Conservation (phyloP, 2,797 vertebrate genomes). For the Neosilurus mollespiculum region DNA sequence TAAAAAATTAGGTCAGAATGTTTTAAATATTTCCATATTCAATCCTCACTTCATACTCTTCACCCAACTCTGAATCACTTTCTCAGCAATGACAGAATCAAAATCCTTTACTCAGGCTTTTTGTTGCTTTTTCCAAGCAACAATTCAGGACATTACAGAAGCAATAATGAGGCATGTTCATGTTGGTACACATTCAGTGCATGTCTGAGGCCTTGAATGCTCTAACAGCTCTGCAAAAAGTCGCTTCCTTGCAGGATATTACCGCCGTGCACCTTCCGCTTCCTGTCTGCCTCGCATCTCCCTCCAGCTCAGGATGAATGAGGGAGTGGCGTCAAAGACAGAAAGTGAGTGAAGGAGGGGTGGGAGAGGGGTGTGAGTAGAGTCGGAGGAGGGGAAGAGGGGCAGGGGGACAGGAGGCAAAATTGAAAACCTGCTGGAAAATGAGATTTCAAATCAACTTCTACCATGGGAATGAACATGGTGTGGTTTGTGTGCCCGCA, state of each 20-base stretch:
- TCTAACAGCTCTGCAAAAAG: not conserved
- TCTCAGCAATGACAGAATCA: not conserved
- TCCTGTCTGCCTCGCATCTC: constrained; percentile 11
- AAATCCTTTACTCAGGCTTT: not conserved
- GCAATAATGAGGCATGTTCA: not conserved
- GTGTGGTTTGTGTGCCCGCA: constrained; percentile 53
- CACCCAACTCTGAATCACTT: not conserved
- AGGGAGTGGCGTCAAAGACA: constrained; percentile 38
- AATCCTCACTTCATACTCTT: not conserved
- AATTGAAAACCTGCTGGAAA: constrained; percentile 65
- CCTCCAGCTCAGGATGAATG: constrained; percentile 46
- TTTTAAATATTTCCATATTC: not conserved
- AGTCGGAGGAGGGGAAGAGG: constrained; percentile 5
- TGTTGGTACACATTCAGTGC: not conserved
- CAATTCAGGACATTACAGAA: not conserved
- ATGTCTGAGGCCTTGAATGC: not conserved
- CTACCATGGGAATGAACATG: constrained; percentile 51
- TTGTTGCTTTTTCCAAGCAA: not conserved
- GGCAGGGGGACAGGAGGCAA: constrained; percentile 43
- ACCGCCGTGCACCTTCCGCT: not conserved
- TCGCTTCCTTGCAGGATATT: constrained; percentile 35
- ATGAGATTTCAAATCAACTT: constrained; percentile 62
- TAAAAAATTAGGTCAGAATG: not conserved
- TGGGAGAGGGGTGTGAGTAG: not conserved
- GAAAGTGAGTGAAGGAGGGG: constrained; percentile 20